Conservation (phyloP, 1,140 invertebrate genomes). For the Gerris buenoi region DNA sequence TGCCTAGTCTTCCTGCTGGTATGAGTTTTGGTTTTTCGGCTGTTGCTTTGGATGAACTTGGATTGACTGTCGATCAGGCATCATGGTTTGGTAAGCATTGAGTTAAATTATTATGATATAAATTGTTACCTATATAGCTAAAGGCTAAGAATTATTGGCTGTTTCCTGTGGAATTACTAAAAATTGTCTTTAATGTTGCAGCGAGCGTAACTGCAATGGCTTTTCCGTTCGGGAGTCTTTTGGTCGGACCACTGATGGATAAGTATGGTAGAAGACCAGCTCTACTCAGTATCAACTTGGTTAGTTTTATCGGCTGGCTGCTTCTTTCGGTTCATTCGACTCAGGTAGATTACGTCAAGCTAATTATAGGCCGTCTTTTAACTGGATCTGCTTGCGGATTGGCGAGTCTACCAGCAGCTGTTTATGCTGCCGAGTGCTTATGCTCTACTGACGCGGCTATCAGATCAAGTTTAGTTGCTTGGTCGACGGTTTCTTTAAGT, state of each 20-base stretch:
- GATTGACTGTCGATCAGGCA: constrained; percentile 23
- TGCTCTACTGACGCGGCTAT: constrained; percentile 32
- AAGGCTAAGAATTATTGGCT: neutral
- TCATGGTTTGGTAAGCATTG: constrained; percentile 38
- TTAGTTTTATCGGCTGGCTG: constrained; percentile 39
- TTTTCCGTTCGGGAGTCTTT: constrained; percentile 35
- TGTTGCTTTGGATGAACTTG: constrained; percentile 32
- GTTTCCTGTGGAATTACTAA: neutral
- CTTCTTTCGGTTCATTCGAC: constrained; percentile 28
- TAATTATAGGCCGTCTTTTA: constrained; percentile 37
- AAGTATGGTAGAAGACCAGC: constrained; percentile 42
- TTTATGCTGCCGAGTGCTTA: constrained; percentile 32
- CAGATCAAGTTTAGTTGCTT: constrained; percentile 16
- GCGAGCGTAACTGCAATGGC: constrained; percentile 40
- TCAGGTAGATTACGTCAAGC: constrained; percentile 20
- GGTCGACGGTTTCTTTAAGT: constrained; percentile 25
- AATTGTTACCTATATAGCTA: neutral
- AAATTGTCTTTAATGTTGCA: constrained; percentile 25
- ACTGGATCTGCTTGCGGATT: constrained; percentile 26
- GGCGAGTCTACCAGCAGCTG: constrained; percentile 16
- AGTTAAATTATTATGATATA: neutral
- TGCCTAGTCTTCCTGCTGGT: constrained; percentile 33
- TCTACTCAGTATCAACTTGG: constrained; percentile 34
- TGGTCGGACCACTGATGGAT: constrained; percentile 42
- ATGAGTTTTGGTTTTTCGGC: constrained; percentile 37